Base-by-base conservation (phyloP, 2,797 vertebrate species). In the Macrochelys suwanniensis region DNA sequence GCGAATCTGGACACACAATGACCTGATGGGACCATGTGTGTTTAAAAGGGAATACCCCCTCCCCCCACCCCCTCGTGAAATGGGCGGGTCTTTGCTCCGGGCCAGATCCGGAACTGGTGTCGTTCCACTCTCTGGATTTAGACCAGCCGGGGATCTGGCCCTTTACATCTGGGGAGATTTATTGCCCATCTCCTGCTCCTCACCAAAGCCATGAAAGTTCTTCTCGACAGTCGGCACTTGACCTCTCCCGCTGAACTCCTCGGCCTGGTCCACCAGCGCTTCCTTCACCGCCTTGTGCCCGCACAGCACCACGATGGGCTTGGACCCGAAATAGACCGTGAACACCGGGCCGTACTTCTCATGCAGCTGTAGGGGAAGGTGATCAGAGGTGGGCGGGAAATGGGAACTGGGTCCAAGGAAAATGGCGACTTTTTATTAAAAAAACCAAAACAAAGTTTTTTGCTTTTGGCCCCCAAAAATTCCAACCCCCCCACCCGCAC, bases 301-400 rank as follows among this genome's bases (percentile, higher is more conserved):
- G 0, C 97, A 97, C 89, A 99, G 96, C 79, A 98, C 96, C 86
- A 99, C 98, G 1, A 92, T 42, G 0, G 97, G 98, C 57, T 98
- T 94, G 87, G 95, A 96, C 8, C 98, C 98, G 93, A 99, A 89
- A 86, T 98, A 94, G 25, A 98, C 33, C 0, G 98, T 99, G 95
- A 99, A 98, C 94, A 99, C 98, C 0, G 98, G 98, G 9, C 98
- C 98, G 0, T 99, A 98, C 59, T 81, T 97, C 87, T 98, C 94
- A 89, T 98, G 98, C 80, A 98, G 94, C 98, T 99, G 95, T 4
- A 84, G 21, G 19, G 49, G 61, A 21, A 71, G 57, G 56, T 3
- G 8, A 68, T 19, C 33, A 68, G n/a, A 68, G 33, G 16, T 4
- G 61, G 33, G 16, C 3, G 4, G 61, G 15, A 19, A 17, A n/a